Evolutionary conservation across 2,888 invertebrate genomes (phyloP).

Genomic region (Abrostola triplasia): DNA sequence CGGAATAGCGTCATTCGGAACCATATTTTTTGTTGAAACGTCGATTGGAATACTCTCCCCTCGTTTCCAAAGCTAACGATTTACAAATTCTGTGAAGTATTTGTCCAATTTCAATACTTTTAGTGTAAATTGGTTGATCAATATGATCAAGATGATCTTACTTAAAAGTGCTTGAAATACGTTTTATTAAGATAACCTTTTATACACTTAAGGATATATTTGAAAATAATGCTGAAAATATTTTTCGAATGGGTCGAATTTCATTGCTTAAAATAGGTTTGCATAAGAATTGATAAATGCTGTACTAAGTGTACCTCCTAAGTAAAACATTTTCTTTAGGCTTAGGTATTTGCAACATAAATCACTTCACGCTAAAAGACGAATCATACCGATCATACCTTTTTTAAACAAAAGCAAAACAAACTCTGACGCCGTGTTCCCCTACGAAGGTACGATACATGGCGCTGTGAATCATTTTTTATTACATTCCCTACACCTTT

Average conservation of each 20-base stretch:
- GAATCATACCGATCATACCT: background rate
- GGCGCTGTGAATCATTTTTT: slow-evolving; percentile 44
- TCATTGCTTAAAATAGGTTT: no score
- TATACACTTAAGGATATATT: background rate
- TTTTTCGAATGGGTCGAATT: no score
- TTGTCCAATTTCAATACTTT: slow-evolving; percentile 45
- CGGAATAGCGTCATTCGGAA: slow-evolving; percentile 27
- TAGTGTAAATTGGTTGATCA: slow-evolving; percentile 36
- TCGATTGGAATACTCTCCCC: slow-evolving; percentile 32
- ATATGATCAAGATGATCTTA: slow-evolving; percentile 16
- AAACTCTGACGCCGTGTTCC: slow-evolving; percentile 6
- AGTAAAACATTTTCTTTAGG: no score
- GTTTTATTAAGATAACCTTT: background rate
- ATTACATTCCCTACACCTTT: slow-evolving; percentile 39
- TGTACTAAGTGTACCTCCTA: no score
- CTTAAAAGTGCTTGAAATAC: background rate
- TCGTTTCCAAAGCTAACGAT: slow-evolving; percentile 32
- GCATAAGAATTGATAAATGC: no score
- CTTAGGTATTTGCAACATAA: no score
- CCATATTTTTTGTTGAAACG: slow-evolving; percentile 44
- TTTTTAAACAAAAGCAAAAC: slow-evolving; percentile 5
- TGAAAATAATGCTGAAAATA: no score
- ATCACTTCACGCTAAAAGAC: background rate
- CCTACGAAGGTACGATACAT: slow-evolving; percentile 24
- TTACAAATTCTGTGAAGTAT: slow-evolving; percentile 41